Conservation (phyloP, 2,113 vertebrate species). For the Ammospiza nelsoni region DNA sequence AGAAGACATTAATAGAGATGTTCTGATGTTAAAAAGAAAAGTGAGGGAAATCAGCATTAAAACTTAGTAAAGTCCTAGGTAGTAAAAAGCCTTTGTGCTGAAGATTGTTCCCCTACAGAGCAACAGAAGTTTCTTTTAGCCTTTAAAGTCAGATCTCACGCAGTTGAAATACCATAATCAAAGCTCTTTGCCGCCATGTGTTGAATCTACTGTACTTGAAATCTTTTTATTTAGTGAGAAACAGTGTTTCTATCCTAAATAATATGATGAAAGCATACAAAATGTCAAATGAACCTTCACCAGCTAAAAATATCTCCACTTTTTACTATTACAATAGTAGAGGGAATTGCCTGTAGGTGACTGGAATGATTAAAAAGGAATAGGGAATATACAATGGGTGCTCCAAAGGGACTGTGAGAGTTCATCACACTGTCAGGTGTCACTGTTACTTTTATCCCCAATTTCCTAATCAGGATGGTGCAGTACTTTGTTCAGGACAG, state of each 20-base stretch:
- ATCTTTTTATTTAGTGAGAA: constrained; percentile 77
- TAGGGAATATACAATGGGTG: constrained; percentile 25
- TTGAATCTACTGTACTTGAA: constrained; percentile 74
- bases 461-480: constrained; percentile 25
- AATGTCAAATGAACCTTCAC: constrained; percentile 72
- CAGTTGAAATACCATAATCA: constrained; percentile 81
- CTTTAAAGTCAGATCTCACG: constrained; percentile 72
- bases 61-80: constrained; percentile 77
- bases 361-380: constrained; percentile 75
- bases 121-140: constrained; percentile 77
- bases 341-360: constrained; percentile 59
- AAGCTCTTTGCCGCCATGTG: constrained; percentile 75
- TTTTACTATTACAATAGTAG: constrained; percentile 61
- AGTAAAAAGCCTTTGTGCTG: constrained; percentile 80
- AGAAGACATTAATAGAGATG: constrained; percentile 74
- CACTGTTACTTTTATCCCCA: constrained; percentile 62
- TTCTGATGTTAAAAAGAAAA: constrained; percentile 76
- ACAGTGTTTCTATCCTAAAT: constrained; percentile 74
- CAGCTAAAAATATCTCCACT: constrained; percentile 74
- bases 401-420: constrained; percentile 54
- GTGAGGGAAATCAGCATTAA: constrained; percentile 76
- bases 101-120: constrained; percentile 79
- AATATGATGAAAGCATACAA: constrained; percentile 76
- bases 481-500: constrained; percentile 10
- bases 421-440: constrained; percentile 29